Percentiles rank a stretch among this genome's conserved stretches.
Conservation (phyloP, 2,113 vertebrate species). For the Lepus americanus region DNA sequence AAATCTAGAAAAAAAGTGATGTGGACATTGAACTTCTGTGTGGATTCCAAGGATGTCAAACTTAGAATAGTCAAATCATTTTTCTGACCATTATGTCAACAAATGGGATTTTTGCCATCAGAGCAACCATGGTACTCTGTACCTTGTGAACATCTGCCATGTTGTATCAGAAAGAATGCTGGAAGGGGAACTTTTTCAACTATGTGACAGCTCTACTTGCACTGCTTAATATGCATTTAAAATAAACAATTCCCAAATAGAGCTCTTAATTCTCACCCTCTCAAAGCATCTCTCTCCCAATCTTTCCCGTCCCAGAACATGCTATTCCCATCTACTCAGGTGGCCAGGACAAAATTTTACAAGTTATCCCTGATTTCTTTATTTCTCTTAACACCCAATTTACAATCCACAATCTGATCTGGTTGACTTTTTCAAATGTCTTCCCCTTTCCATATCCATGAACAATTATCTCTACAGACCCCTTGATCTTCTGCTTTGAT, state of each 20-base stretch:
- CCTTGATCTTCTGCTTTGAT: not conserved
- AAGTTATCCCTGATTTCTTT: not conserved
- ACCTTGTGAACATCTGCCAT: not conserved
- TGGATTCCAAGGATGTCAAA: slow-evolving; percentile 37
- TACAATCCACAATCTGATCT: not conserved
- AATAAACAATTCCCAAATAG: not conserved
- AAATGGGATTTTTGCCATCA: slow-evolving; percentile 27
- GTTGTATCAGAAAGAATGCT: not conserved
- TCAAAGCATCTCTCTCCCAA: not conserved
- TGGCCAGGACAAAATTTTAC: not conserved
- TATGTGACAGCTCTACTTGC: not conserved
- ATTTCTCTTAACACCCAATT: not conserved
- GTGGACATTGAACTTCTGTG: slow-evolving; percentile 4
- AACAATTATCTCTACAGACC: not conserved
- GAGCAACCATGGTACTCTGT: not conserved
- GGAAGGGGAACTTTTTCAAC: not conserved
- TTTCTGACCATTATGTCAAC: slow-evolving; percentile 23
- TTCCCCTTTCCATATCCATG: not conserved
- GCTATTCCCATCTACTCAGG: not conserved
- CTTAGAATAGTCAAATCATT: slow-evolving; percentile 31
- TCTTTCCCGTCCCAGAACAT: not conserved
- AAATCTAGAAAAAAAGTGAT: slow-evolving; percentile 31
- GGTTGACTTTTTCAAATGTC: not conserved
- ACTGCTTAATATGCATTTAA: not conserved
- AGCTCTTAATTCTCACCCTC: not conserved